These are phyloP conservation scores for Fratercula arctica DNA, from an alignment of 2,797 vertebrate genomes.

Conservation along the genomic window DNA sequence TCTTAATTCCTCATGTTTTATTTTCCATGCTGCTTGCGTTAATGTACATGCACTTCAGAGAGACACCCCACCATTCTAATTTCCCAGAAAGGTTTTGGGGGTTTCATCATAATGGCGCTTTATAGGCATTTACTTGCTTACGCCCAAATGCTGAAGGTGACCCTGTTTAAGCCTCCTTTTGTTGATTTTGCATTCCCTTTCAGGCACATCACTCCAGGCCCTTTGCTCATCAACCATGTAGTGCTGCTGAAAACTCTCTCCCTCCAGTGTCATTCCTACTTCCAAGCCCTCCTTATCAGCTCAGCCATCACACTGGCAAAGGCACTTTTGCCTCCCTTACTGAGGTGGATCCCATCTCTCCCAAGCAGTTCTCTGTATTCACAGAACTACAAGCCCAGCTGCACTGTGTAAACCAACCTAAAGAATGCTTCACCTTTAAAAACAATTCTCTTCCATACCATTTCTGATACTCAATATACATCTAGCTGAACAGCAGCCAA, in stretches of 20 bases:
- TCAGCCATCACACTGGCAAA: background rate
- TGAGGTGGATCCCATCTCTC: background rate
- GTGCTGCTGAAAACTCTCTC: background rate
- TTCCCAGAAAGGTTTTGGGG: background rate
- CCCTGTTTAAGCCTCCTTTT: background rate
- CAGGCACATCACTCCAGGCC: background rate
- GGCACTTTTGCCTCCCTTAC: background rate
- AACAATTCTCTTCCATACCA: background rate
- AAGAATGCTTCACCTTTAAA: background rate
- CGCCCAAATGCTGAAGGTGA: background rate
- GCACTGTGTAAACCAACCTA: background rate
- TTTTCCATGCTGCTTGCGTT: background rate
- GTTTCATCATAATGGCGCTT: background rate
- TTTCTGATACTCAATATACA: background rate
- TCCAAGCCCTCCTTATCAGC: background rate
- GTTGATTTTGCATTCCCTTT: background rate
- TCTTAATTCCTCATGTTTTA: background rate
- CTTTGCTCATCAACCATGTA: background rate
- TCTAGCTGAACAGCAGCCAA: background rate
- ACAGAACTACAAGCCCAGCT: background rate
- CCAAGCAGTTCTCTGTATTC: background rate
- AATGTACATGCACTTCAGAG: background rate
- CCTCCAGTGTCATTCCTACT: background rate
- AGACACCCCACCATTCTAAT: no score
- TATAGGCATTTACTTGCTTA: background rate